These are phyloP conservation scores for Gadus chalcogrammus DNA, from an alignment of 2,113 vertebrate species.

Conservation along the genomic window DNA sequence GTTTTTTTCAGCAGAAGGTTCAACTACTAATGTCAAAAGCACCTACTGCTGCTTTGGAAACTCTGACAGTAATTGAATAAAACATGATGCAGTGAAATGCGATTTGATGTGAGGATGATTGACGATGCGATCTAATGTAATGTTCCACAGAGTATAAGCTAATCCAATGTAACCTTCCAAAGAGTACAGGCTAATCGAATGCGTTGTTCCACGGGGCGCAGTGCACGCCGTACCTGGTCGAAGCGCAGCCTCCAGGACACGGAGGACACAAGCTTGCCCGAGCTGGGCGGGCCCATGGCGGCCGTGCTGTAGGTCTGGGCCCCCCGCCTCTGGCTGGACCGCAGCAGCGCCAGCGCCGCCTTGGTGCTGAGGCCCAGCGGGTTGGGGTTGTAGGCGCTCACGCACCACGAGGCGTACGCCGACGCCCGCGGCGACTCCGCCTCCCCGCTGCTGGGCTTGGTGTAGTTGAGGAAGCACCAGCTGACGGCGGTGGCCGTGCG, in stretches of 20 bases:
- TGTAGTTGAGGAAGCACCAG: conserved; percentile 98
- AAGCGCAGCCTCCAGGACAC: conserved; percentile 90
- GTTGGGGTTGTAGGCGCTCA: conserved; percentile 95
- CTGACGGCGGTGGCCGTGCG: conserved; percentile 90
- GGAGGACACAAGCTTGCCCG: conserved; percentile 96
- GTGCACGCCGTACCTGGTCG: conserved; percentile 78
- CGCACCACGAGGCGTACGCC: conserved; percentile 92
- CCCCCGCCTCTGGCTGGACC: conserved; percentile 89
- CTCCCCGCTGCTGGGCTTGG: conserved; percentile 85
- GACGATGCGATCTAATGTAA: too few species aligned
- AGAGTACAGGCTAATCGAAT: too few species aligned
- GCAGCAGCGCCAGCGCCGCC: conserved; percentile 87
- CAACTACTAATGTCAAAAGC: too few species aligned
- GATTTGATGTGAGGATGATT: too few species aligned
- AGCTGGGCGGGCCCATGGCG: conserved; percentile 83
- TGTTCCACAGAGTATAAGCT: too few species aligned
- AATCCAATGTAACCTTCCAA: too few species aligned
- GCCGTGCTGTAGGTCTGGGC: conserved; percentile 84
- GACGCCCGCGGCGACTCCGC: conserved; percentile 77
- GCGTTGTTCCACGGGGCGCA: too few species aligned
- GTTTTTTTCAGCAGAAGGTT: too few species aligned
- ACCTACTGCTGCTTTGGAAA: too few species aligned
- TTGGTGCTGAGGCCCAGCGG: conserved; percentile 93
- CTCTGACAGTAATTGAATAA: too few species aligned
- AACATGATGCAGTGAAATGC: too few species aligned